Evolutionary conservation across 2,888 invertebrate genomes (phyloP).

Genomic region (Tenodera sinensis): DNA sequence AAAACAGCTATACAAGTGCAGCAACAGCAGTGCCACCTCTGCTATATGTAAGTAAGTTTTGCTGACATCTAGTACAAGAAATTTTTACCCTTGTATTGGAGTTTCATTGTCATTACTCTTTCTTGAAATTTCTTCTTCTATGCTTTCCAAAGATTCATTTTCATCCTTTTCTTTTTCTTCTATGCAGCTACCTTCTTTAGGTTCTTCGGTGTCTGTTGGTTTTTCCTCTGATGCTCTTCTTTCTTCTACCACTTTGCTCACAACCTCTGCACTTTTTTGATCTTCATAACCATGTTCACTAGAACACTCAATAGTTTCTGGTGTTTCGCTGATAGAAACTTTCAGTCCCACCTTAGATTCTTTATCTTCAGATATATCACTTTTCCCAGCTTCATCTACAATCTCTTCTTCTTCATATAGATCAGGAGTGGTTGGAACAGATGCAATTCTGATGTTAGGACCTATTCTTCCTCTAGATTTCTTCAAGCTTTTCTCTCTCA

Average conservation of each 20-base stretch:
- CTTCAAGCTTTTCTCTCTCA: background rate
- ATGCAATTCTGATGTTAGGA: background rate
- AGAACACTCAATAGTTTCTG: slow-evolving; percentile 8
- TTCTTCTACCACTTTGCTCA: background rate
- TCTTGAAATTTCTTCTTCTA: slow-evolving; percentile 8
- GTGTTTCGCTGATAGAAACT: slow-evolving; percentile 21
- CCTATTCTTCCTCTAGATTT: slow-evolving; percentile 2
- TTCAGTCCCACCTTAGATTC: slow-evolving; percentile 2
- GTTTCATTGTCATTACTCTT: background rate
- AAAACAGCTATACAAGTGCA: too few relatives aligned
- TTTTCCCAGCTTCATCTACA: background rate
- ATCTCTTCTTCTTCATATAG: slow-evolving; percentile 12
- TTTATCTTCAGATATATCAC: slow-evolving; percentile 18
- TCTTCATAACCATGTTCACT: background rate
- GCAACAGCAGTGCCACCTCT: too few relatives aligned
- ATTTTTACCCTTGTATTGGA: background rate
- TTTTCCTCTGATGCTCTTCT: background rate
- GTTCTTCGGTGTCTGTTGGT: background rate
- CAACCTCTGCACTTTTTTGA: background rate
- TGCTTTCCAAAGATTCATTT: background rate
- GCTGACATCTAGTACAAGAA: background rate
- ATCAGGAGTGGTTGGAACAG: slow-evolving; percentile 20
- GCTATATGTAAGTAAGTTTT: too few relatives aligned
- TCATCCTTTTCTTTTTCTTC: slow-evolving; percentile 17
- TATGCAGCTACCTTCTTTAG: background rate